Base-by-base conservation (phyloP, 2,113 vertebrate species). In the Numida meleagris region DNA sequence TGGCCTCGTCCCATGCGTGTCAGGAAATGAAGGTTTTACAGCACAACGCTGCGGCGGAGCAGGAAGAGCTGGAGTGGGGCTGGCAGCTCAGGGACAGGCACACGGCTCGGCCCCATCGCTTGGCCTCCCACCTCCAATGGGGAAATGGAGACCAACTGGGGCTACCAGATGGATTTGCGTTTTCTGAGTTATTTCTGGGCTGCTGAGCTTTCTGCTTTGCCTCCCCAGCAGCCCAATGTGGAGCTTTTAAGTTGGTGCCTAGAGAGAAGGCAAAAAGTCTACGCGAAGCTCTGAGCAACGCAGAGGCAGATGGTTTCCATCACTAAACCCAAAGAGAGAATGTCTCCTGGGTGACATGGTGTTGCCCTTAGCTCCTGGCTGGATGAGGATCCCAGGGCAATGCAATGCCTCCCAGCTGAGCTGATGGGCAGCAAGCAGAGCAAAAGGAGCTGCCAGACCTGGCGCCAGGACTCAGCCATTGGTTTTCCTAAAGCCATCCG, bases 11-110 rank as follows among this genome's bases (percentile, higher is more conserved):
- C 93, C 94, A 5, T 15, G 75, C 5, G 85, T 59, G 86, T 79
- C 82, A 86, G 93, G 93, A 92, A 94, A 76, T 65, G 86, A 76
- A 78, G 72, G 88, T 12, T 96, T 95, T 89, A 70, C 10, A 1
- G 91, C 7, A 7, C 71, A 45, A 77, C 70, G 21, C 86, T 42
- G 79, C 62, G 4, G 1, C 0, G 17, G 68, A 90, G 94, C 89
- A 76, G 73, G n/a, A 68, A 38, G 2, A 72, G 68, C 46, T 59
- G 0, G 61, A n/a, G 86, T 50, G 4, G 88, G 80, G 89, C 24
- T 57, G 0, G 5, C 63, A 18, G 65, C 68, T 50, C 3, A 9
- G 63, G 81, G 5, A 15, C 4, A 0, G 14, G 38, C 58, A 2
- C 24, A 3, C 23, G 9, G 24, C n/a, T 38, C 50, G 4, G 51